Percentiles rank a stretch among this genome's conserved stretches.
Evolutionary conservation across 2,888 invertebrate genomes (phyloP).

Genomic region (Agapetus fuscipes): DNA sequence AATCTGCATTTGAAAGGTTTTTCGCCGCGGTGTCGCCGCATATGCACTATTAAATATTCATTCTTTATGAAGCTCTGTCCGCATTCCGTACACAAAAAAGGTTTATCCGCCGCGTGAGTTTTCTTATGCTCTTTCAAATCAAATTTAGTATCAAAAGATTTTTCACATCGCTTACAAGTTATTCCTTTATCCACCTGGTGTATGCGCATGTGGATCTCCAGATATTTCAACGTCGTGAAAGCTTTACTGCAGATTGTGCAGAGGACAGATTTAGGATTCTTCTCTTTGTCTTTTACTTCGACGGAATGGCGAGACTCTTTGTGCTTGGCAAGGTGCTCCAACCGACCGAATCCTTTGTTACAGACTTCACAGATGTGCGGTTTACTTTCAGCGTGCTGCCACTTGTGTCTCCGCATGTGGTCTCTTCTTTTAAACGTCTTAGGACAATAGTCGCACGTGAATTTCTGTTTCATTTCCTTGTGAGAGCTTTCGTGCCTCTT

Average conservation of each 20-base stretch:
- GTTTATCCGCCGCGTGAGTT: constrained; percentile 35
- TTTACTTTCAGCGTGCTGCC: constrained; percentile 25
- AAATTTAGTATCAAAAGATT: constrained; percentile 33
- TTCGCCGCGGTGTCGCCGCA: constrained; percentile 35
- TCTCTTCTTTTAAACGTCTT: constrained; percentile 30
- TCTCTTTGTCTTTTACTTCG: not conserved
- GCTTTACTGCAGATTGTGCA: constrained; percentile 31
- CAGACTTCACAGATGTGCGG: constrained; percentile 1
- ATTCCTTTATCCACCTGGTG: constrained; percentile 31
- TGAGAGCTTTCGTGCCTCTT: constrained; percentile 32
- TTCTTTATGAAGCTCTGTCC: constrained; percentile 35
- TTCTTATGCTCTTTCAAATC: constrained; percentile 35
- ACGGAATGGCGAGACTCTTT: not conserved
- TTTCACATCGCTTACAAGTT: constrained; percentile 31
- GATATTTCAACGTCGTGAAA: constrained; percentile 34
- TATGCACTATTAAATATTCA: constrained; percentile 36
- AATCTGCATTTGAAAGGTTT: constrained; percentile 37
- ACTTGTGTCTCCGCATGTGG: constrained; percentile 30
- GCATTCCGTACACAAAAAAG: constrained; percentile 36
- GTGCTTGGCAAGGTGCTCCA: not conserved
- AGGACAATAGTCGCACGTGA: constrained; percentile 29
- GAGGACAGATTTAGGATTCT: constrained; percentile 30
- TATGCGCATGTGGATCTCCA: constrained; percentile 32
- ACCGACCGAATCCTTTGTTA: not conserved
- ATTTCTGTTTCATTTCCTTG: constrained; percentile 29